These are phyloP conservation scores for Spizaetus ornatus DNA, from an alignment of 2,113 vertebrate genomes.

Conservation along the genomic window DNA sequence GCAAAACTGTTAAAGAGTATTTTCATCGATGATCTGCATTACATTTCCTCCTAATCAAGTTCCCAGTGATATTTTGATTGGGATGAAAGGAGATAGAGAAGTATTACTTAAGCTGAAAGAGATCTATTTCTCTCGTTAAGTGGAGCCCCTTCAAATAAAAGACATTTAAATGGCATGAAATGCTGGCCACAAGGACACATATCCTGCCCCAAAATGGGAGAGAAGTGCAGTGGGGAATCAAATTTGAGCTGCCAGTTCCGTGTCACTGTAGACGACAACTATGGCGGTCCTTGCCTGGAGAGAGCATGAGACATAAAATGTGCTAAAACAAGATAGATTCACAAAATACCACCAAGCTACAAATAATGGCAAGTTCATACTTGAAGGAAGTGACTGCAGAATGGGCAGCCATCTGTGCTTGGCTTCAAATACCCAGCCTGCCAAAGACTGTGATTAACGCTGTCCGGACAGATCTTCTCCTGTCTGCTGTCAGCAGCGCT, in stretches of 20 bases:
- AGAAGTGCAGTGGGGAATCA: not conserved
- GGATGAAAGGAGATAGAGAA: not conserved
- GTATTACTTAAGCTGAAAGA: not conserved
- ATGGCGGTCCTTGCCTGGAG: not conserved
- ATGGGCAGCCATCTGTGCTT: constrained; percentile 20
- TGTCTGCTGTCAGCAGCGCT: constrained; percentile 31
- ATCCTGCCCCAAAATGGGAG: not conserved
- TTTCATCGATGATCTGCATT: not conserved
- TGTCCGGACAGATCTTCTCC: not conserved
- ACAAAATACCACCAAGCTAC: not conserved
- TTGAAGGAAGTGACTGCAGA: not conserved
- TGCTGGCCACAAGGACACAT: not conserved
- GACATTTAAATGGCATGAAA: not conserved
- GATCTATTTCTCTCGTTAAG: not conserved
- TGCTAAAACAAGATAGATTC: not conserved
- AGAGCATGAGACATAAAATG: not conserved
- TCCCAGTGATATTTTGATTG: not conserved
- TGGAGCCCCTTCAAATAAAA: not conserved
- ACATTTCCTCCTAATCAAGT: constrained; percentile 5
- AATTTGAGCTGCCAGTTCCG: not conserved
- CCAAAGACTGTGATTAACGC: not conserved
- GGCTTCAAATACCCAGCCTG: not conserved
- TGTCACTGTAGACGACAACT: not conserved
- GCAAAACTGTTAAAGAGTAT: not conserved
- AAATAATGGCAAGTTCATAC: not conserved